phyloP scores from a whole-genome alignment of 1,140 invertebrate genomes.

The Myzus persicae region DNA sequence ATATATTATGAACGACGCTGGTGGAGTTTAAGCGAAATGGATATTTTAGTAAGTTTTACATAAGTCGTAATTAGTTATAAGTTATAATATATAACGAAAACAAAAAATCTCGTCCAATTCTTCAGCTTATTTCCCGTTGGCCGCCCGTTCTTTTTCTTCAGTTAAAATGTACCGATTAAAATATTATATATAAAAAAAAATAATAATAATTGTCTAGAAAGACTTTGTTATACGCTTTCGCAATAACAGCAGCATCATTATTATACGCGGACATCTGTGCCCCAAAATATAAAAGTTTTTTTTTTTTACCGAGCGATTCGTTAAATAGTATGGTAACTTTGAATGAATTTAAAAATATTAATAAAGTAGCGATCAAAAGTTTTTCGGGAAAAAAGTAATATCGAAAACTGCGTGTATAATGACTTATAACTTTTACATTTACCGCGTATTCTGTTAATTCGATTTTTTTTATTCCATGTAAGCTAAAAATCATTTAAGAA shows the following conservation, averaged over 20 bases:
- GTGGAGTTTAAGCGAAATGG: neutral
- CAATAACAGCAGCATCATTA: conserved; percentile 27
- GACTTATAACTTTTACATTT: neutral
- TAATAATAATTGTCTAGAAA: neutral
- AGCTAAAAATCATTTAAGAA: neutral
- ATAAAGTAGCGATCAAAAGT: conserved; percentile 28
- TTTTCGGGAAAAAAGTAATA: conserved; percentile 13
- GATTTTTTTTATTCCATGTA: neutral
- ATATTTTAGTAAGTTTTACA: neutral
- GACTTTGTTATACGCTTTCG: neutral
- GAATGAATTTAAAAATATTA: conserved; percentile 30
- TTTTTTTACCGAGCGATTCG: neutral
- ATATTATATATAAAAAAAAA: neutral
- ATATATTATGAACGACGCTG: neutral
- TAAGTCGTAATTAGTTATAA: neutral
- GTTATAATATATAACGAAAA: too few species aligned
- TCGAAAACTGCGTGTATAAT: neutral
- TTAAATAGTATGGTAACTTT: conserved; percentile 21
- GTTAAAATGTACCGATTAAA: neutral
- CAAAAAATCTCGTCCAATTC: neutral
- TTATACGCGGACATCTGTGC: conserved; percentile 13
- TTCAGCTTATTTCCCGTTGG: neutral
- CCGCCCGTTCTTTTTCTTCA: neutral
- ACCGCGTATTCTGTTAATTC: neutral
- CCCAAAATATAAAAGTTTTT: neutral